These are phyloP conservation scores for Spongia lamella DNA, from an alignment of 37 sponge, comb jelly and placozoan species.

Conservation along the genomic window DNA sequence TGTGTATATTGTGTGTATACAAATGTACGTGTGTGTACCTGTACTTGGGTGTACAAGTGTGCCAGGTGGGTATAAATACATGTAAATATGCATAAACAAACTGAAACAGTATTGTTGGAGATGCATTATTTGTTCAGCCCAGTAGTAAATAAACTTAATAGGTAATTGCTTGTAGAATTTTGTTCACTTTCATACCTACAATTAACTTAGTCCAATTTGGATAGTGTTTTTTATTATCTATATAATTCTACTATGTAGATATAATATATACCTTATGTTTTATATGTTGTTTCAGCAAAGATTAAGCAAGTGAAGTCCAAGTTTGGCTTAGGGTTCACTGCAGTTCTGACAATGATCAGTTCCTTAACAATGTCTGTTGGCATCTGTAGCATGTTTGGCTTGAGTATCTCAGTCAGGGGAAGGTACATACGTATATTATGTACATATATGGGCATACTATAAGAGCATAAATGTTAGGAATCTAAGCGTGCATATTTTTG, in stretches of 20 bases:
- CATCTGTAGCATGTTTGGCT: conserved; percentile 89
- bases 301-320: conserved; percentile 93
- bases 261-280: neutral
- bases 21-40: too few relatives aligned
- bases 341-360: conserved; percentile 71
- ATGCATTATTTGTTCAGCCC: neutral
- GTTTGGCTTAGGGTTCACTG: conserved; percentile 82
- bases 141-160: neutral
- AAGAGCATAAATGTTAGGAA: too few relatives aligned
- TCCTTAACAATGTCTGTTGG: conserved; percentile 96
- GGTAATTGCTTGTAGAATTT: neutral
- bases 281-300: conserved; percentile 59
- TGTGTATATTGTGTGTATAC: too few relatives aligned
- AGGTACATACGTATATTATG: too few relatives aligned
- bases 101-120: neutral
- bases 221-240: neutral
- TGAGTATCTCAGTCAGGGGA: conserved; percentile 79
- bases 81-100: too few relatives aligned
- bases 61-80: too few relatives aligned
- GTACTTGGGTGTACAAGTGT: too few relatives aligned
- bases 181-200: neutral
- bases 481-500: neutral
- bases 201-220: neutral
- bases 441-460: too few relatives aligned
- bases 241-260: neutral